Evolutionary conservation across 37 sponge, comb jelly and placozoan species (phyloP).

Genomic region (Petrosia ficiformis): DNA sequence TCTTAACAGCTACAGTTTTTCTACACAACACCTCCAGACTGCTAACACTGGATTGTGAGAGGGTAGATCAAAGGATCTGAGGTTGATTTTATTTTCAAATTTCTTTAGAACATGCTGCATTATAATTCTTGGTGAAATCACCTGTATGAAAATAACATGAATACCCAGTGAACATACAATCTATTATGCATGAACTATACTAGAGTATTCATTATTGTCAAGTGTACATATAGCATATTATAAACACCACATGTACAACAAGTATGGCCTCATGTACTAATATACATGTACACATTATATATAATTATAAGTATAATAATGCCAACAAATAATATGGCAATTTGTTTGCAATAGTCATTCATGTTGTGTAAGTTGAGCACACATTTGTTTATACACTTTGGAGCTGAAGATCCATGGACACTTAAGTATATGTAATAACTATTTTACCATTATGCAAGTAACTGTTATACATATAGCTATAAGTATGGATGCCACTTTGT

Average conservation of each 20-base stretch:
- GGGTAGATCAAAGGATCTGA: conserved; percentile 58
- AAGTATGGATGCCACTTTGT: too few relatives aligned
- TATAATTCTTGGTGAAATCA: conserved; percentile 81
- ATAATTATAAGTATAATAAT: too few relatives aligned
- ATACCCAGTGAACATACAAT: neutral
- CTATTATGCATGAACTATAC: neutral
- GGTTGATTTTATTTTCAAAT: conserved; percentile 76
- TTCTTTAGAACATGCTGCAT: conserved; percentile 38
- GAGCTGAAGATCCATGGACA: too few relatives aligned
- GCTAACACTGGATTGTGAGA: conserved; percentile 22
- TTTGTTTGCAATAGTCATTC: too few relatives aligned
- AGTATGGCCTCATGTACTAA: neutral
- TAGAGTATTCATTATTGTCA: neutral
- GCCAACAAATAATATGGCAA: too few relatives aligned
- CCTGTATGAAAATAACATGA: neutral
- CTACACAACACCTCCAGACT: conserved; percentile 35
- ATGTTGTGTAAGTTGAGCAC: too few relatives aligned
- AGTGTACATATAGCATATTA: neutral
- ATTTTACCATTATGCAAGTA: too few relatives aligned
- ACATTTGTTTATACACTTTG: too few relatives aligned
- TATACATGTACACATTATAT: too few relatives aligned
- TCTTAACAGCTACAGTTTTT: conserved; percentile 32
- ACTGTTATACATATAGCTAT: too few relatives aligned
- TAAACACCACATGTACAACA: neutral
- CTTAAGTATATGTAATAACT: too few relatives aligned